Conservation (phyloP, 2,888 invertebrate genomes). For the Drosophila tanythrix region DNA sequence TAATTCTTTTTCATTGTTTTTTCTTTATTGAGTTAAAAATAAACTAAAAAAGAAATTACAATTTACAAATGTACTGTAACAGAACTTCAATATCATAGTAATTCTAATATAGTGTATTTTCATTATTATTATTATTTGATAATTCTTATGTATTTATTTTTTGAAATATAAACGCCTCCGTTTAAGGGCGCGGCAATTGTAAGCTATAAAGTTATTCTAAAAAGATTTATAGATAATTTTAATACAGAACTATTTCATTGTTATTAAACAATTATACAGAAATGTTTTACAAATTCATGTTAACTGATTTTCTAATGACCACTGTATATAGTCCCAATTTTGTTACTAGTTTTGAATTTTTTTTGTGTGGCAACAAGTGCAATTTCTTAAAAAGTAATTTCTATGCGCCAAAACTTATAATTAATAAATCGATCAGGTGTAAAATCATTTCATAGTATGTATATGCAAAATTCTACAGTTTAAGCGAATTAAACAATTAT, state of each 20-base stretch:
- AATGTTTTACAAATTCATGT: not conserved
- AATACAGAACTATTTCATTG: too few species aligned
- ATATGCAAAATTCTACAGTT: slow-evolving; percentile 23
- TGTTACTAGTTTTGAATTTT: not conserved
- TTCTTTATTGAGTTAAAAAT: not conserved
- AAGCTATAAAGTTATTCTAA: not conserved
- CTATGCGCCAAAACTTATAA: slow-evolving; percentile 23
- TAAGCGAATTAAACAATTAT: slow-evolving; percentile 44
- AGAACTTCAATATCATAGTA: not conserved
- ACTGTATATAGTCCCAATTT: not conserved
- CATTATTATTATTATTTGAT: too few species aligned
- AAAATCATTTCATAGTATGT: slow-evolving; percentile 37
- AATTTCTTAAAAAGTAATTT: slow-evolving; percentile 14
- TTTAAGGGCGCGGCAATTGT: too few species aligned
- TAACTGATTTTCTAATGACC: not conserved
- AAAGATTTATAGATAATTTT: not conserved
- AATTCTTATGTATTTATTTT: too few species aligned
- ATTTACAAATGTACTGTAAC: too few species aligned
- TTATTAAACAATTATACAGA: not conserved
- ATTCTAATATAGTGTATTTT: not conserved
- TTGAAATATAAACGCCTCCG: too few species aligned
- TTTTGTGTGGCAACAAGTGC: not conserved
- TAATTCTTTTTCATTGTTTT: too few species aligned
- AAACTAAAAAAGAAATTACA: not conserved
- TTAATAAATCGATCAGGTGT: slow-evolving; percentile 35